Evolutionary conservation across 2,888 invertebrate genomes (phyloP), one percentile per base, ranked within the genome.

Genomic region (Drosophila crucigera): DNA sequence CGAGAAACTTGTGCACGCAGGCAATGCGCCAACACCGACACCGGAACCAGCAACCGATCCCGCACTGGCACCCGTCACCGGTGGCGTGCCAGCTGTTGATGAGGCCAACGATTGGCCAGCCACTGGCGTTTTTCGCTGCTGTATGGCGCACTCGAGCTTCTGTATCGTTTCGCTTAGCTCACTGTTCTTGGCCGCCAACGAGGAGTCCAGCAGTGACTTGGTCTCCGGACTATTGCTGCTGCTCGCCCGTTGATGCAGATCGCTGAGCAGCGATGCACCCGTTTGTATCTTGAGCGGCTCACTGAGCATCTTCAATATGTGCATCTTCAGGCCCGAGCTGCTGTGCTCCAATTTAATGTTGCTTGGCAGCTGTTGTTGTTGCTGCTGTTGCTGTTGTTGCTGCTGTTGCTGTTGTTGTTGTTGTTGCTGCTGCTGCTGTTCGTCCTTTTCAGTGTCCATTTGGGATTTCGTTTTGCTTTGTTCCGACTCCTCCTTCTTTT

Each of bases 91-190:
- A 0, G 83, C 81, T 11, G 68, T 71, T 3, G 85, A 85, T 0
- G 80, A 78, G 49, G 74, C 70, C 73, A 85, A 43, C 0, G 89
- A 82, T 49, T 80, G 82, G 0, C 86, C 76, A 2, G 76, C 74
- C 11, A 92, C 91, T 4, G 92, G 91, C 4, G 92, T 92, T 68
- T 91, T 92, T n/a, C 92, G 86, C 72, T 92, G 91, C 71, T 92
- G 93, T 61, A 93, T 93, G 60, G 92, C 94, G 69, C 93, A 93
- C 76, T 94, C 94, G 33, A 95, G 89, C 86, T 95, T 95, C 91
- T 95, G 95, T 86, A 95, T 95, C 1, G 95, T 95, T 76, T 95
- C 95, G 77, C 94, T 95, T 16, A 95, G 91, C 43, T 95, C 95
- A 82, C 95, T 95, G 73, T 95, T 95, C 79, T 94, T 95, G 0